A percentile compares a stretch with the other conserved stretches of the same genome.
phyloP scores from a whole-genome alignment of 64 coral and sea anemone genomes.

The Anthopleura sola region DNA sequence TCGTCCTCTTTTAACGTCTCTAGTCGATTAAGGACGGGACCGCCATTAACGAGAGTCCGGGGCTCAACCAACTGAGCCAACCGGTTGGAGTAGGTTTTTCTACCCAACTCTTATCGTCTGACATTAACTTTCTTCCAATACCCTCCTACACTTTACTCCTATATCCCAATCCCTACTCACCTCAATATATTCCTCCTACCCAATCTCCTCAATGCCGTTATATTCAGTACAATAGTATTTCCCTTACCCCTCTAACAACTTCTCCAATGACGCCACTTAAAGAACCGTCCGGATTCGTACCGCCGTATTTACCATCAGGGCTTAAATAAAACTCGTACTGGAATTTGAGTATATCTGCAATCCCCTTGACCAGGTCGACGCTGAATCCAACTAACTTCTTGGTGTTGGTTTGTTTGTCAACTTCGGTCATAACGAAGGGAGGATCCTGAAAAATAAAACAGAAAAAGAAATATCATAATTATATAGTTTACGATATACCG shows the following conservation, averaged over 20 bases:
- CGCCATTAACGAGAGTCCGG: too few species aligned
- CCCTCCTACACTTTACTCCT: too few species aligned
- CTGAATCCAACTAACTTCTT: not conserved
- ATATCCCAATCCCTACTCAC: not conserved
- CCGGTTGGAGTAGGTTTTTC: too few species aligned
- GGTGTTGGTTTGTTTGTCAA: not conserved
- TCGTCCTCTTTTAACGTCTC: too few species aligned
- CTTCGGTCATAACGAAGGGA: slow-evolving; percentile 9
- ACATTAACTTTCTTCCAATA: too few species aligned
- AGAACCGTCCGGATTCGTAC: slow-evolving; percentile 10
- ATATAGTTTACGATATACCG: too few species aligned
- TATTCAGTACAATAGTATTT: not conserved
- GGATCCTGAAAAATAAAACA: slow-evolving; percentile 6
- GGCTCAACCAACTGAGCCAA: too few species aligned
- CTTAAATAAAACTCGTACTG: slow-evolving; percentile 26
- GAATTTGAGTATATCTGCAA: slow-evolving; percentile 9
- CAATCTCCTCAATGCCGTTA: not conserved
- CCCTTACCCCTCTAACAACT: not conserved
- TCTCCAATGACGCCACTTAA: slow-evolving; percentile 4
- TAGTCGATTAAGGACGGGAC: too few species aligned
- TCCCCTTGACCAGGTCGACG: not conserved
- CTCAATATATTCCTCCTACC: not conserved
- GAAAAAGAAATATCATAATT: too few species aligned
- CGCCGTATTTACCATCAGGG: slow-evolving; percentile 4
- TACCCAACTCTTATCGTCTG: too few species aligned